Percentiles rank a stretch among this genome's conserved stretches.
Evolutionary conservation across 2,797 vertebrate genomes (phyloP).

Genomic region (Macropodus opercularis): DNA sequence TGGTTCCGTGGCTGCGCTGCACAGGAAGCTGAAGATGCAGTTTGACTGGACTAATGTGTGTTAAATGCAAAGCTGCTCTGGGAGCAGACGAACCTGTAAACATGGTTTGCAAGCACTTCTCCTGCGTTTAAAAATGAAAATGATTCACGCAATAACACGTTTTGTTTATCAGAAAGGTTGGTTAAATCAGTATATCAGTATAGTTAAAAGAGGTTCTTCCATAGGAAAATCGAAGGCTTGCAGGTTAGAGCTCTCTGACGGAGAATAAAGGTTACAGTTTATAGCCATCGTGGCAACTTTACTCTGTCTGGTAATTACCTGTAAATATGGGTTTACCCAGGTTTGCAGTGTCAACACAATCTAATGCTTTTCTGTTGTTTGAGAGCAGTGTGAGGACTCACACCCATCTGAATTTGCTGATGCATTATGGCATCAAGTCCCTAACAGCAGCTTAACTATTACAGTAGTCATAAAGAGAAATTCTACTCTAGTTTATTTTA

Average conservation of each 20-base stretch:
- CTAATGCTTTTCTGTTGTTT: background rate
- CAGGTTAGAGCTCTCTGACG: background rate
- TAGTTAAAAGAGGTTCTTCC: background rate
- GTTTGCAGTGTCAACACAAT: background rate
- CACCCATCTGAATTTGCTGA: conserved; percentile 6
- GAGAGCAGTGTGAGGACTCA: background rate
- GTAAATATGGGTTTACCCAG: background rate
- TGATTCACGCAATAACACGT: background rate
- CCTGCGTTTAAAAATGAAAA: too few species aligned
- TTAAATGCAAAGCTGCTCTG: conserved; percentile 3
- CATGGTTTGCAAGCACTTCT: too few species aligned
- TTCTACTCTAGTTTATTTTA: background rate
- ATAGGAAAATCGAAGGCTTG: background rate
- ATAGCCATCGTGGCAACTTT: background rate
- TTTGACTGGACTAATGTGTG: background rate
- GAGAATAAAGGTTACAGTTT: background rate
- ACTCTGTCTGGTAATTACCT: background rate
- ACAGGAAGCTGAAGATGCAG: background rate
- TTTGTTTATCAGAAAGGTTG: background rate
- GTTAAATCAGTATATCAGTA: background rate
- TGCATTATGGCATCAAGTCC: background rate
- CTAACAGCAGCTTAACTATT: background rate
- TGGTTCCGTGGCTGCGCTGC: background rate
- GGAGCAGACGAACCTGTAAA: background rate
- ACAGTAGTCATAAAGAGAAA: background rate